Evolutionary conservation across 2,797 vertebrate genomes (phyloP).

Genomic region (Bucorvus abyssinicus): DNA sequence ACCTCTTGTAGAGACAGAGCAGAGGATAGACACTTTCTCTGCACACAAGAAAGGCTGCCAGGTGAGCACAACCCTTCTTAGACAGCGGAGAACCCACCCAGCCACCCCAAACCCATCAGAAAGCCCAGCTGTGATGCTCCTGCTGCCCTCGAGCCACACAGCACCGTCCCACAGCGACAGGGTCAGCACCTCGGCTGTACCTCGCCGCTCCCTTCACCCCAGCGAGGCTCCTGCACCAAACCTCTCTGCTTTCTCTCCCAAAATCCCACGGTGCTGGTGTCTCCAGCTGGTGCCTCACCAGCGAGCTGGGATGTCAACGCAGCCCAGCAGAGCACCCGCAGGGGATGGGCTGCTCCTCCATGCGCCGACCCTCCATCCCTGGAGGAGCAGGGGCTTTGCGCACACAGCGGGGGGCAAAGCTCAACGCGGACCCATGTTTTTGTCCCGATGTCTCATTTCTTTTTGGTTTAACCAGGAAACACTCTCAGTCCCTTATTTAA

Average conservation of each 20-base stretch:
- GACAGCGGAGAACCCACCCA: neutral
- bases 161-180: rapidly evolving
- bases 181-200: neutral
- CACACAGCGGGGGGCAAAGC: neutral
- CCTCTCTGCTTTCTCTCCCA: neutral
- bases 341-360: neutral
- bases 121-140: rapidly evolving
- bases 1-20: neutral
- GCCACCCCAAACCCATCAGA: neutral
- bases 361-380: too few relatives aligned
- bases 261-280: rapidly evolving
- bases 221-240: neutral
- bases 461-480: neutral
- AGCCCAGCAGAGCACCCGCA: neutral
- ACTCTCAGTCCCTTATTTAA: neutral
- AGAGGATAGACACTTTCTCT: neutral
- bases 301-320: neutral
- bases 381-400: rapidly evolving
- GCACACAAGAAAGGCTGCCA: neutral
- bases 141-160: neutral
- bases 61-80: neutral
- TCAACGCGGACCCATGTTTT: rapidly evolving
- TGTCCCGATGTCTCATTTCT: neutral
- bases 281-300: neutral
- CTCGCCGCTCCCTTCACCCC: neutral